phyloP scores from a whole-genome alignment of 2,888 invertebrate genomes.

The Theretra japonica region DNA sequence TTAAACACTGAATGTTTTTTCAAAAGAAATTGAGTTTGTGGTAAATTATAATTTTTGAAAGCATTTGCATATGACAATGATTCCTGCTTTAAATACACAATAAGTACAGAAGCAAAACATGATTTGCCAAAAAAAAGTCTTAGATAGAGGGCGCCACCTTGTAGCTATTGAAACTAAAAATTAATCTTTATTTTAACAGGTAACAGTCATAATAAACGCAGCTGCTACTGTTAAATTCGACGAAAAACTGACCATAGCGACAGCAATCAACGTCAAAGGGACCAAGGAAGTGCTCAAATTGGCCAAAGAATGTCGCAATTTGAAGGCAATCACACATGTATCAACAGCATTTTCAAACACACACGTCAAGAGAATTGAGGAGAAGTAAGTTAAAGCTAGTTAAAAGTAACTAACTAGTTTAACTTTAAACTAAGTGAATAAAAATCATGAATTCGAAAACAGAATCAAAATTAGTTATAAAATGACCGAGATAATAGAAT shows the following conservation, averaged over 20 bases:
- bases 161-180: neutral
- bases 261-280: constrained; percentile 91
- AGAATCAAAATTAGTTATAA: too few relatives aligned
- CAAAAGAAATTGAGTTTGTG: too few relatives aligned
- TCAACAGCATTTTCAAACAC: constrained; percentile 87
- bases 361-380: constrained; percentile 89
- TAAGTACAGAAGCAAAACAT: too few relatives aligned
- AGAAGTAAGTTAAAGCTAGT: constrained; percentile 77
- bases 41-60: too few relatives aligned
- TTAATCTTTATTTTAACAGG: constrained; percentile 50
- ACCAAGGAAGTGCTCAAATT: constrained; percentile 89
- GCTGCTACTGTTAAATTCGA: constrained; percentile 88
- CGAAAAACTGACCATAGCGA: constrained; percentile 90
- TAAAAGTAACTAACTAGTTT: too few relatives aligned
- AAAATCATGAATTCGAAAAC: too few relatives aligned
- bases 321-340: constrained; percentile 85
- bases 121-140: too few relatives aligned
- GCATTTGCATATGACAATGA: too few relatives aligned
- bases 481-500: too few relatives aligned
- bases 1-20: neutral
- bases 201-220: constrained; percentile 73
- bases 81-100: too few relatives aligned
- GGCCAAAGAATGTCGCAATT: constrained; percentile 88
- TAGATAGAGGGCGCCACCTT: too few relatives aligned
- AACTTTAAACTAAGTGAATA: too few relatives aligned